Base-by-base conservation (phyloP, 2,888 invertebrate genomes). In the Leucania comma region DNA sequence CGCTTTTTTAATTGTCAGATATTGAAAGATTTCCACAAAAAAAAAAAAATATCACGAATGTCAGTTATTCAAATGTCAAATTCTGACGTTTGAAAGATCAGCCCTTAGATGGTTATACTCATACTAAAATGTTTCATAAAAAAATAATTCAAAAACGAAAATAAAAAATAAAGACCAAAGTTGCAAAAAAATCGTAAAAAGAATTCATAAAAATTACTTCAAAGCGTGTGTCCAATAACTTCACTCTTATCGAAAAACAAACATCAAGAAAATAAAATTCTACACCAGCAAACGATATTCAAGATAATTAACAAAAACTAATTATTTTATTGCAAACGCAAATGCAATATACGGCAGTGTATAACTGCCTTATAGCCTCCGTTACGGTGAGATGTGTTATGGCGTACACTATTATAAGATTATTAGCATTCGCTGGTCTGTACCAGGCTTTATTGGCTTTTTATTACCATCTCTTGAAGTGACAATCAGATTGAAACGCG, bases 401-500 rank as follows among this genome's bases (percentile, higher is more conserved):
- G 68, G 64, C 58, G 51, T 17, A 69, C 51, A 69, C 79, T 73
- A 80, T 80, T 80, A 80, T 80, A 80, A 80, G 79, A 80, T 76
- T 82, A 82, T 77, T 76, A 82, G 76, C 72, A 69, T 74, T 83
- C 69, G 61, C 79, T 63, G 46, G 77, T 83, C 75, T 82, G 65
- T 38, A 80, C 76, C 62, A 14, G 63, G 61, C 80, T 76, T 87
- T 84, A 87, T 63, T 69, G 69, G 68, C 77, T 62, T 83, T 87
- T 84, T 86, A 86, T 85, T 84, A 78, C 84, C 66, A 86, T 86
- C 81, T 85, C 65, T 69, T 66, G 59, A 72, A 83, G 83, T 85
- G 87, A 89, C 86, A 88, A 87, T 89, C 86, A 77, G 82, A 88
- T 87, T 76, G 63, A 46, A 79, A 70, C 54, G 17, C 0, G 14